phyloP scores from a whole-genome alignment of 1,140 invertebrate genomes.

The Triops cancriformis region DNA sequence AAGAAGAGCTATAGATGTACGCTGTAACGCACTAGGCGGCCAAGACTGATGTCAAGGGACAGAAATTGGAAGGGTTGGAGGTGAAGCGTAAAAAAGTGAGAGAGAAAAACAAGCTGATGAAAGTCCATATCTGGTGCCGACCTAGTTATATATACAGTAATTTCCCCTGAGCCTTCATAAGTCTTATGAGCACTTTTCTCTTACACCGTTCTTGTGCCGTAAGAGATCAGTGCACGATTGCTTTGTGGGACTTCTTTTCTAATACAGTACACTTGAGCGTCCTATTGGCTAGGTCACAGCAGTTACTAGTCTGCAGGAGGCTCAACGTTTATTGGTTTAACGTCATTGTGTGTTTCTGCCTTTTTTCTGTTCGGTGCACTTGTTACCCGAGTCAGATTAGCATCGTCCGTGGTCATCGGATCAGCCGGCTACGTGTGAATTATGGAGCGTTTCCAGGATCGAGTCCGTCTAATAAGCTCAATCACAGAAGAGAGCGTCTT shows the following conservation, averaged over 20 bases:
- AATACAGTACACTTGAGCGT: no score
- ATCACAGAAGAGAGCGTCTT: background rate
- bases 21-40: background rate
- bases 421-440: no score
- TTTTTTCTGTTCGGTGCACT: no score
- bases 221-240: background rate
- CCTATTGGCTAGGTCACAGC: no score
- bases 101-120: background rate
- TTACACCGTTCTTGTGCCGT: background rate
- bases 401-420: no score
- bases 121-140: background rate
- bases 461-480: background rate
- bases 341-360: no score
- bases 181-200: background rate
- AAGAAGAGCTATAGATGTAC: background rate
- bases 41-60: background rate
- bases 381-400: no score
- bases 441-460: background rate
- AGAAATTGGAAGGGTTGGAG: background rate
- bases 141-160: slow-evolving; percentile 14
- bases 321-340: no score
- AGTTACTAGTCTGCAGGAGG: no score
- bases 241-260: background rate
- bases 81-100: background rate
- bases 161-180: background rate